Evolutionary conservation across 1,140 invertebrate genomes (phyloP), one percentile per base, ranked within the genome.

Genomic region (Colletes gigas): DNA sequence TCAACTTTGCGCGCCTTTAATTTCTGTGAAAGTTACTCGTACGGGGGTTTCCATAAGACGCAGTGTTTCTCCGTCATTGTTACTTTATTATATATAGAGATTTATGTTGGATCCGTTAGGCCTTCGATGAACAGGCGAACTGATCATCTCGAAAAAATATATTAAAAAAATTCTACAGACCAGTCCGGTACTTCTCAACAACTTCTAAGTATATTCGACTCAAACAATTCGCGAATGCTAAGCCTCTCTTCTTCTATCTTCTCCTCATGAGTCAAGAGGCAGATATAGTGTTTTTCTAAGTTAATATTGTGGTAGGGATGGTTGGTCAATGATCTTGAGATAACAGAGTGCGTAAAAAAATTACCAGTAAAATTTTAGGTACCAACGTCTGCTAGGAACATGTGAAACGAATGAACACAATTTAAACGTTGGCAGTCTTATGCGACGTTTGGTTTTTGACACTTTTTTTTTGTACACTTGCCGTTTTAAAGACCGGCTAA

Each of bases 101-200:
- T 52, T 41, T n/a, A 8, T 54, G 15, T n/a, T 59, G 67, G 55
- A 30, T 71, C 52, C 60, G n/a, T 86, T 87, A 87, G 86, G 86
- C 85, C 82, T 86, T 82, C 62, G 63, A 78, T 75, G 10, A 50
- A 78, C 68, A 54, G 47, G 66, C 55, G 50, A 50, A 72, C 72
- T 67, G 55, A 75, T 57, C 44, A 60, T 55, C 8, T 66, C 82
- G 81, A 85, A 83, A 88, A 89, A 88, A 87, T 77, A 78, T 82
- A 82, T 88, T 67, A 85, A 89, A 88, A 79, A 86, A 74, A 76
- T 86, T 83, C 67, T 55, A 81, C 62, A 67, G 57, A 81, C 57
- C 55, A 63, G 65, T 63, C 39, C 62, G 60, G 73, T 39, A 17
- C 54, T 66, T 60, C 19, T 52, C 3, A 60, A 83, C 44, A 50